phyloP scores from a whole-genome alignment of 2,797 vertebrate genomes.

The Salmo trutta region DNA sequence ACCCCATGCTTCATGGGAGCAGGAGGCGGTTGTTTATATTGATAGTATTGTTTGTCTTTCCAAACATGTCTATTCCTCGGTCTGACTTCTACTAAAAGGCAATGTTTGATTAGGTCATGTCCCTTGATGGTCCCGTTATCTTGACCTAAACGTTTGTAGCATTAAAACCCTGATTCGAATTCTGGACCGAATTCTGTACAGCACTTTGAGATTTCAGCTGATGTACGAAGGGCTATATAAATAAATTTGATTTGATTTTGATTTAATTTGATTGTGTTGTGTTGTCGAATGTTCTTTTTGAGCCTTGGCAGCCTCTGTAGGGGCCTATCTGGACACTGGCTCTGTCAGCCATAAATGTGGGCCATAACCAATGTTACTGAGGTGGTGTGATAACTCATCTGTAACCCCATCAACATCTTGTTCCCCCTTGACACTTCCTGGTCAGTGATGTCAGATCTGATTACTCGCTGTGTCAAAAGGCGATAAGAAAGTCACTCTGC shows the following conservation, averaged over 20 bases:
- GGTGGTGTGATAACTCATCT: background rate
- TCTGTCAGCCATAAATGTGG: background rate
- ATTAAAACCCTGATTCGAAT: background rate
- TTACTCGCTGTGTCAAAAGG: background rate
- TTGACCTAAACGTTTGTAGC: slow-evolving; percentile 28
- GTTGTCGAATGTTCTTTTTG: background rate
- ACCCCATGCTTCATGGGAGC: slow-evolving; percentile 29
- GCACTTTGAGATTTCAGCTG: no score
- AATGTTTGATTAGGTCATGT: slow-evolving; percentile 37
- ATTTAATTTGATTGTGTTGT: no score
- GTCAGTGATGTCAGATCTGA: background rate
- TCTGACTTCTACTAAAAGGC: slow-evolving; percentile 54
- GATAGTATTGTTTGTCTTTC: slow-evolving; percentile 45
- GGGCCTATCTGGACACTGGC: background rate
- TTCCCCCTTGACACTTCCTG: background rate
- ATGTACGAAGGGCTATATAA: no score
- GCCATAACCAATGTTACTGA: background rate
- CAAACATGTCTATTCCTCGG: slow-evolving; percentile 13
- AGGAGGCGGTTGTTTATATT: slow-evolving; percentile 38
- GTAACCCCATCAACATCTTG: background rate
- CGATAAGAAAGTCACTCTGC: background rate
- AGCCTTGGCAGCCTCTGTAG: background rate
- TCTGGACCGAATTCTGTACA: no score
- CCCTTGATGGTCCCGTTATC: slow-evolving; percentile 26
- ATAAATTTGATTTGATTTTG: no score